Conservation (phyloP, 2,113 vertebrate genomes). For the Hypomesus transpacificus region DNA sequence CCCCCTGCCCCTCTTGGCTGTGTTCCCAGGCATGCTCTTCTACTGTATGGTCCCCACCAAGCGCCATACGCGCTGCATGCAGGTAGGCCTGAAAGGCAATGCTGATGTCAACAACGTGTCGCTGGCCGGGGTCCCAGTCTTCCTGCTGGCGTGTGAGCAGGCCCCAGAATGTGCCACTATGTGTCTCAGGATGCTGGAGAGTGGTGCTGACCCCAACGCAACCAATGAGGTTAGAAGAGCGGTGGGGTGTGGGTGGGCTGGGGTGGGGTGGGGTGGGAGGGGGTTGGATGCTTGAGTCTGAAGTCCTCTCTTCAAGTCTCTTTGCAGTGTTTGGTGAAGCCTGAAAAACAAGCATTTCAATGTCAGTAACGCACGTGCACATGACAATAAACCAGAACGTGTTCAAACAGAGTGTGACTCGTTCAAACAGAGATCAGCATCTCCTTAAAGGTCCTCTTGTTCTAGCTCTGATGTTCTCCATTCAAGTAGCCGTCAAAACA, state of each 20-base stretch:
- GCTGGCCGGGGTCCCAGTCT: conserved; percentile 73
- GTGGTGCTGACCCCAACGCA: conserved; percentile 82
- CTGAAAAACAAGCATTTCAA: too few relatives aligned
- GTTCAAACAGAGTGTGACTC: too few relatives aligned
- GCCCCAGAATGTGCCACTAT: conserved; percentile 71
- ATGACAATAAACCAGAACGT: too few relatives aligned
- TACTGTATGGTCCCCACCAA: conserved; percentile 84
- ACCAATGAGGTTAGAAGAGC: conserved; percentile 61
- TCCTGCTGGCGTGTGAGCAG: conserved; percentile 83
- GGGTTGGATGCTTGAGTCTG: too few relatives aligned
- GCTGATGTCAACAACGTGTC: conserved; percentile 85
- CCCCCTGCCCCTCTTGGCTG: neutral
- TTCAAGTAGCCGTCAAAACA: neutral
- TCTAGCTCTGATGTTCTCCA: neutral
- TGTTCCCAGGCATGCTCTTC: conserved; percentile 83
- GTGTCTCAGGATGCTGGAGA: conserved; percentile 81
- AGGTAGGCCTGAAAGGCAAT: conserved; percentile 73
- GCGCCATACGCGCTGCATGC: conserved; percentile 77
- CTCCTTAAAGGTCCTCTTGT: too few relatives aligned
- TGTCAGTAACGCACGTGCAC: too few relatives aligned
- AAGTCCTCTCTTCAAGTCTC: too few relatives aligned
- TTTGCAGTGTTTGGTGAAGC: neutral
- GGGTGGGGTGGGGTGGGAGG: too few relatives aligned
- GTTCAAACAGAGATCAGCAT: too few relatives aligned
- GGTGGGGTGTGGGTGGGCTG: neutral